phyloP scores from a whole-genome alignment of 2,113 vertebrate species.

The Notechis scutatus region DNA sequence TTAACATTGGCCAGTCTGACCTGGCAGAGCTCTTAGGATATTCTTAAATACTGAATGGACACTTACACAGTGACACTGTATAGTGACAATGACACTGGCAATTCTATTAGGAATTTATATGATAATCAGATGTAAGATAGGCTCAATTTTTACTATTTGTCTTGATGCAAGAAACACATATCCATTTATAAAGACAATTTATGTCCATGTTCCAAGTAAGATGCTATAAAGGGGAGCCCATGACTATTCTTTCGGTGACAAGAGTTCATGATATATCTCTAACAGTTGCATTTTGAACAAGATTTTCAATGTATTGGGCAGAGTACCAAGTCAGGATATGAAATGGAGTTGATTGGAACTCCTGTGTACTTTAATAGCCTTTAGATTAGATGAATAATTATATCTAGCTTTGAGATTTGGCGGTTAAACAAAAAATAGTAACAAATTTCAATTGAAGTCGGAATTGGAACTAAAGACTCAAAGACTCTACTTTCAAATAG shows the following conservation, averaged over 20 bases:
- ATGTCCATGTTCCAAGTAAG: neutral
- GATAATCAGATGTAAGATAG: neutral
- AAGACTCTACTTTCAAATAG: neutral
- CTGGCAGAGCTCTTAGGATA: neutral
- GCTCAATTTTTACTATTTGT: neutral
- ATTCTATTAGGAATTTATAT: neutral
- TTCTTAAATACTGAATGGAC: slow-evolving; percentile 7
- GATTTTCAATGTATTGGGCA: neutral
- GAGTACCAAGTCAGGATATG: neutral
- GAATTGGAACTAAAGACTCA: neutral
- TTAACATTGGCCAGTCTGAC: neutral
- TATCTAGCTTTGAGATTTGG: neutral
- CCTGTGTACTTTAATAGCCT: neutral
- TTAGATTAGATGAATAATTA: neutral
- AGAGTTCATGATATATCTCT: neutral
- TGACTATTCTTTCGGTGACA: neutral
- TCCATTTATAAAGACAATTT: neutral
- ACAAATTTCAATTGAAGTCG: neutral
- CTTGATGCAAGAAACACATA: neutral
- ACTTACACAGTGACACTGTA: neutral
- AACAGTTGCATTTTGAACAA: neutral
- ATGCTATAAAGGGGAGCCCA: neutral
- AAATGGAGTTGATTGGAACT: neutral
- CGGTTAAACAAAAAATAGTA: neutral
- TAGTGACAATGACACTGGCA: neutral